Conservation (phyloP, 2,797 vertebrate species). For the Enteromius anoplus region DNA sequence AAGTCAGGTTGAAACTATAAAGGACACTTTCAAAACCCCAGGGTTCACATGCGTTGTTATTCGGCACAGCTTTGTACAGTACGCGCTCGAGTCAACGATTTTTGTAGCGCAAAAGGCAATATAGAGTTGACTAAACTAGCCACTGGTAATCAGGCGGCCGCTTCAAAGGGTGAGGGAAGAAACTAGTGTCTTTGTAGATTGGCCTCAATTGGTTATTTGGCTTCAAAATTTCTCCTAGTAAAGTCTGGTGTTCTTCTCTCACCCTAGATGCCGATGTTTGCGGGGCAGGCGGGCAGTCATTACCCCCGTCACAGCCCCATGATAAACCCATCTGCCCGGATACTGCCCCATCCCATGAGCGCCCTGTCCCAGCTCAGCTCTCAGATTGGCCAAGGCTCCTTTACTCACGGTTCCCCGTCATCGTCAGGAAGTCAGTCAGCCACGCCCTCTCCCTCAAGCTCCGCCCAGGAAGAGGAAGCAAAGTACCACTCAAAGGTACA, state of each 20-base stretch:
- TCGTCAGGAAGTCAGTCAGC: slow-evolving; percentile 98
- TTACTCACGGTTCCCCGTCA: slow-evolving; percentile 92
- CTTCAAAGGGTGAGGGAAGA: slow-evolving; percentile 39
- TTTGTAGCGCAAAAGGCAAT: not conserved
- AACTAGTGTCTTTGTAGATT: slow-evolving; percentile 43
- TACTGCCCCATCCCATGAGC: slow-evolving; percentile 92
- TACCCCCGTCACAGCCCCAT: slow-evolving; percentile 90
- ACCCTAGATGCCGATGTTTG: slow-evolving; percentile 97
- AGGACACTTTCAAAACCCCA: slow-evolving; percentile 16
- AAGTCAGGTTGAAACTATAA: slow-evolving; percentile 44
- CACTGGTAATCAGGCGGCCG: not conserved
- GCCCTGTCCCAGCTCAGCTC: slow-evolving; percentile 95
- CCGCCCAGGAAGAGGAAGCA: slow-evolving; percentile 97
- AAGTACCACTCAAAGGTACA: slow-evolving; percentile 94
- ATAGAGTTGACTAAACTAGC: not conserved
- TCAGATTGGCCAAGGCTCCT: slow-evolving; percentile 87
- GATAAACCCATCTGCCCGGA: slow-evolving; percentile 87
- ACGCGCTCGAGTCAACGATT: not conserved
- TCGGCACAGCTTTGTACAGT: not conserved
- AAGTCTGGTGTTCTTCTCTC: slow-evolving; percentile 85
- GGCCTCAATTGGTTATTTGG: slow-evolving; percentile 71
- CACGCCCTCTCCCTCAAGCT: slow-evolving; percentile 97
- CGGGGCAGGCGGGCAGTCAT: slow-evolving; percentile 88
- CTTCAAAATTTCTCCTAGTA: slow-evolving; percentile 66
- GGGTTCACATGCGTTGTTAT: not conserved